Conservation (phyloP, 2,113 vertebrate genomes). For the Toxotes chatareus region DNA sequence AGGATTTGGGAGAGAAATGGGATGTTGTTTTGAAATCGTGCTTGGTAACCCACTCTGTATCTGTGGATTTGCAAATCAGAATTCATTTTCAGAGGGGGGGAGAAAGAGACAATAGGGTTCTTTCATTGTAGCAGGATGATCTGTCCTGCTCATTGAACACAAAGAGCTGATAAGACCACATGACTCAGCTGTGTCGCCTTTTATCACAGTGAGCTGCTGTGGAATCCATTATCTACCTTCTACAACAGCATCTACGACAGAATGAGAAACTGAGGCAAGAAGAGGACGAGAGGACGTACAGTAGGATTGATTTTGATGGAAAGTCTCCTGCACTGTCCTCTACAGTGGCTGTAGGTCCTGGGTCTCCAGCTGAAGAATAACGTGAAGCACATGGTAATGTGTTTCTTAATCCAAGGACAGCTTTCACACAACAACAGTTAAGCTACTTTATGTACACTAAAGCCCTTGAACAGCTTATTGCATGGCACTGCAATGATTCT, state of each 20-base stretch:
- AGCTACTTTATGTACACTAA: background rate
- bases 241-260: slow-evolving; percentile 36
- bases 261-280: slow-evolving; percentile 26
- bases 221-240: slow-evolving; percentile 60
- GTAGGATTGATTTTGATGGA: slow-evolving; percentile 40
- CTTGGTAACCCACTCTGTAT: slow-evolving; percentile 43
- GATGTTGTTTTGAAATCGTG: slow-evolving; percentile 53
- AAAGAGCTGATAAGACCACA: slow-evolving; percentile 55
- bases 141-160: slow-evolving; percentile 47
- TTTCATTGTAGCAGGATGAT: slow-evolving; percentile 53
- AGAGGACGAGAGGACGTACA: slow-evolving; percentile 11
- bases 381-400: background rate
- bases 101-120: slow-evolving; percentile 45
- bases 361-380: slow-evolving; percentile 7
- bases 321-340: slow-evolving; percentile 12
- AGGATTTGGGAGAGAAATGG: slow-evolving; percentile 35
- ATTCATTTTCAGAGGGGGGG: slow-evolving; percentile 37
- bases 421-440: background rate
- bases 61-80: slow-evolving; percentile 56
- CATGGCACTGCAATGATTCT: slow-evolving; percentile 1
- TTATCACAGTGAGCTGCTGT: slow-evolving; percentile 47
- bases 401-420: slow-evolving; percentile 12
- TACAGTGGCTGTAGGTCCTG: slow-evolving; percentile 13
- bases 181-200: slow-evolving; percentile 56
- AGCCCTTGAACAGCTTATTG: background rate